A percentile compares a stretch with the other conserved stretches of the same genome.
Conservation (phyloP, 2,888 invertebrate genomes). For the Cheilosia urbana region DNA sequence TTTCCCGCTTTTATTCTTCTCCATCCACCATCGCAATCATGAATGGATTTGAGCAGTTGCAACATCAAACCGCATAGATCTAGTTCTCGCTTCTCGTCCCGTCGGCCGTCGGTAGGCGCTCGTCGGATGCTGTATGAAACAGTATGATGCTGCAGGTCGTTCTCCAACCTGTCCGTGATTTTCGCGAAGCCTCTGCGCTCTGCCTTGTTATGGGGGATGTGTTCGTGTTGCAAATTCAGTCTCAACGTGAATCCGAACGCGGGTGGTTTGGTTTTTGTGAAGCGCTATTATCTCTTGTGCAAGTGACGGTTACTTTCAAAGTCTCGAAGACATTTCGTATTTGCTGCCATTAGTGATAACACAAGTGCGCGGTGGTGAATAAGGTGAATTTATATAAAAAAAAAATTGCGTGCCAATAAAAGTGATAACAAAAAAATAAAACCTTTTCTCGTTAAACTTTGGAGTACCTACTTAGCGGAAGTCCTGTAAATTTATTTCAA, state of each 20-base stretch:
- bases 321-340: constrained; percentile 22
- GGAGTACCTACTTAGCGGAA: neutral
- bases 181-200: constrained; percentile 49
- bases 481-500: constrained; percentile 24
- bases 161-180: constrained; percentile 41
- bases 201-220: constrained; percentile 47
- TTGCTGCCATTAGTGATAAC: constrained; percentile 43
- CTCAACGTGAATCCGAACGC: constrained; percentile 64
- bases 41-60: constrained; percentile 57
- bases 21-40: constrained; percentile 33
- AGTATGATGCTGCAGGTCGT: constrained; percentile 66
- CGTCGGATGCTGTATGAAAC: constrained; percentile 18
- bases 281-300: neutral
- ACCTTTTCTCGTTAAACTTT: constrained; percentile 30
- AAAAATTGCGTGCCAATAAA: constrained; percentile 3
- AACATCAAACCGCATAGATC: constrained; percentile 56
- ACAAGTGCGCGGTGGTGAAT: neutral
- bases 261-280: constrained; percentile 51
- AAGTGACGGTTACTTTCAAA: neutral
- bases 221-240: constrained; percentile 64
- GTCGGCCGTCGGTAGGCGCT: too few relatives aligned
- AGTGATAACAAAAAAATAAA: constrained; percentile 1
- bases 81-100: too few relatives aligned
- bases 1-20: constrained; percentile 56
- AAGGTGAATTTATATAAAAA: constrained; percentile 2